Percentiles rank a stretch among this genome's conserved stretches.
Conservation (phyloP, 2,797 vertebrate species). For the Paguma larvata region DNA sequence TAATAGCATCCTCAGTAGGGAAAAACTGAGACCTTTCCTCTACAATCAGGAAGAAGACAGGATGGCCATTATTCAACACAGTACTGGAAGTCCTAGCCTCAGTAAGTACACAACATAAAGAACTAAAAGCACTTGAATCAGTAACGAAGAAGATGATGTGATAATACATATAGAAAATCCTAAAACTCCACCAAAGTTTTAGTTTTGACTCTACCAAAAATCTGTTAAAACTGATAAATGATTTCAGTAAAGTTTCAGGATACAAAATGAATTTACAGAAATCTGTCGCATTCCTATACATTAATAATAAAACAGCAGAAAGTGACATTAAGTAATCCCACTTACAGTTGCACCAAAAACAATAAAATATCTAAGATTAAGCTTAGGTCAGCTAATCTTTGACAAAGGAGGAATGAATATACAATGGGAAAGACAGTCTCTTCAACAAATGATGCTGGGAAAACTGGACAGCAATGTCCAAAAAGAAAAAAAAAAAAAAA, state of each 20-base stretch:
- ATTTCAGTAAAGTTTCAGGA: background rate
- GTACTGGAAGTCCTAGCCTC: background rate
- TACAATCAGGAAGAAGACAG: background rate
- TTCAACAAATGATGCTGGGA: too few relatives aligned
- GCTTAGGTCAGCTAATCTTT: too few relatives aligned
- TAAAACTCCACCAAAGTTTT: too few relatives aligned
- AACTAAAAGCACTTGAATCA: background rate
- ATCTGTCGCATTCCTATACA: background rate
- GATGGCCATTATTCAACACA: background rate
- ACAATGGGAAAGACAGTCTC: too few relatives aligned
- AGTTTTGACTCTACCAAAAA: too few relatives aligned
- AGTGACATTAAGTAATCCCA: background rate
- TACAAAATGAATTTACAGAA: background rate
- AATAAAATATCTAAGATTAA: background rate
- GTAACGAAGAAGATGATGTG: background rate
- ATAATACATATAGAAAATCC: background rate
- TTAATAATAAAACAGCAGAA: background rate
- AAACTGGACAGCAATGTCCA: background rate
- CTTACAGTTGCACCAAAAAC: background rate
- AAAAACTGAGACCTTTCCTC: background rate
- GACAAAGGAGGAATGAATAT: too few relatives aligned
- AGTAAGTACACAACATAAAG: background rate
- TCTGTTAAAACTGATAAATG: background rate
- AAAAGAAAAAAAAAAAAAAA: background rate
- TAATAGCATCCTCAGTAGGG: background rate